A percentile compares a stretch with the other conserved stretches of the same genome.
Evolutionary conservation across 2,113 vertebrate species (phyloP).

Genomic region (Zapornia atra): DNA sequence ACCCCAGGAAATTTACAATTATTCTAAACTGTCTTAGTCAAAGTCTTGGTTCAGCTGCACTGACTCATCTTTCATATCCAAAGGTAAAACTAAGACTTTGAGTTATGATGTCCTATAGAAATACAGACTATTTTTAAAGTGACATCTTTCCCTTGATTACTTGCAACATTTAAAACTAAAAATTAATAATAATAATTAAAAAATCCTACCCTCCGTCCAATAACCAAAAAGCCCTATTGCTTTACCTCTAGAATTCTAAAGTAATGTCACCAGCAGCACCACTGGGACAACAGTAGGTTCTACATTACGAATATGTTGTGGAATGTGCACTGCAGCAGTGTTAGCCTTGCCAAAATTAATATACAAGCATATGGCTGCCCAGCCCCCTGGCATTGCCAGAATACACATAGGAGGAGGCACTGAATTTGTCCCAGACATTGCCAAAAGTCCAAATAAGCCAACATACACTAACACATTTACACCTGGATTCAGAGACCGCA

Average conservation of each 20-base stretch:
- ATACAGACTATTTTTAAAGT: background rate
- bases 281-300: background rate
- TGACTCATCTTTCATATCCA: background rate
- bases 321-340: background rate
- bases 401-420: constrained; percentile 1
- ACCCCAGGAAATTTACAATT: background rate
- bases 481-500: constrained; percentile 18
- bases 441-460: constrained; percentile 11
- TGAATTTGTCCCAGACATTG: constrained; percentile 13
- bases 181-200: too few relatives aligned
- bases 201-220: background rate
- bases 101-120: background rate
- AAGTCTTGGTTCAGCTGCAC: background rate
- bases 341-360: constrained; percentile 40
- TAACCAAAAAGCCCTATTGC: background rate
- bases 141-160: background rate
- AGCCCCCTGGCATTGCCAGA: background rate
- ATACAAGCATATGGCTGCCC: background rate
- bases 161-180: background rate
- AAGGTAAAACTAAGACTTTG: background rate
- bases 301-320: background rate
- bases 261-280: background rate
- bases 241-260: background rate
- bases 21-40: background rate
- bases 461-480: constrained; percentile 32